Evolutionary conservation across 2,113 vertebrate genomes (phyloP), one percentile per base, ranked within the genome.

Genomic region (Vidua chalybeata): DNA sequence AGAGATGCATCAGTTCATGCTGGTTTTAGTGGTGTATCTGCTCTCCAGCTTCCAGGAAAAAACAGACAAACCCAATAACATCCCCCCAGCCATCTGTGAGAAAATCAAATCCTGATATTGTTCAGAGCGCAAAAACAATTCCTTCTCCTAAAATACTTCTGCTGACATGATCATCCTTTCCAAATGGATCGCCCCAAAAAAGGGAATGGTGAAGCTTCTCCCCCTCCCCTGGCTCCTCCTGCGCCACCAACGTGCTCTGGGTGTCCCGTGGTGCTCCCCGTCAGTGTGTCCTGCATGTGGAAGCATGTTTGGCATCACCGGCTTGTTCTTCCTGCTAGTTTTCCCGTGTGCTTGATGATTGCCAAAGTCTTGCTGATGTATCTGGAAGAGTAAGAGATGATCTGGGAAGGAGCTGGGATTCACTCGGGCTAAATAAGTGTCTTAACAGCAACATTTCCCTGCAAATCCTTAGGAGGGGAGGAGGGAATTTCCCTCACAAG

Each of bases 291-390:
- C 95, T 96, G 79, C 78, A 93, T n/a, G 85, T 48, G 87, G 84
- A 64, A 94, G 84, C 75, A 82, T 69, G 61, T 62, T 83, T 95
- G 74, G 55, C 72, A 84, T 93, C 59, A 21, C 64, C 59, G 96
- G 96, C 91, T 82, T 96, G 94, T 83, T 55, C 46, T 89, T 75
- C 35, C 79, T 95, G 92, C 59, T 93, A 6, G 21, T 46, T 75
- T 9, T 20, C 41, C 61, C 0, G 0, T 54, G 85, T 83, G 43
- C 48, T 62, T 77, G 68, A 45, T 20, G 73, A 17, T 84, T 97
- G 64, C 19, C 9, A 19, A 91, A 56, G 54, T 89, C 46, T 43
- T 33, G 37, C 27, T 76, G 71, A 13, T 83, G 43, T 51, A 31
- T 51, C 31, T 84, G 9, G 56, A 35, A 71, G 45, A 72, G 23